These are phyloP conservation scores for Hirtodrosophila confusa DNA, from an alignment of 2,888 invertebrate genomes.

Conservation along the genomic window DNA sequence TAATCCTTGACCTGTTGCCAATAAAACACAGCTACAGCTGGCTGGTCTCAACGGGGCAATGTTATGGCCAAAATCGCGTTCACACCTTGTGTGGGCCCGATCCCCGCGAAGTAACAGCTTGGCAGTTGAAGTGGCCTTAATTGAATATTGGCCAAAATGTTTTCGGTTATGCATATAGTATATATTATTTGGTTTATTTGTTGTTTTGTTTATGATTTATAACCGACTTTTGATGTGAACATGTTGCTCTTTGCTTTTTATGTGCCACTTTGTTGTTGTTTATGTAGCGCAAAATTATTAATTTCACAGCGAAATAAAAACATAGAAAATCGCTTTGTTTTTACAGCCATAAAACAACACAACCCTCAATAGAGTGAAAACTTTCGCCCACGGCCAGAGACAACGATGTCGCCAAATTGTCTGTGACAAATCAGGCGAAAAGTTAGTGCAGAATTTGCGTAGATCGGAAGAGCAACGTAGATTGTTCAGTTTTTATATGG, in stretches of 20 bases:
- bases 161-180: conserved; percentile 1
- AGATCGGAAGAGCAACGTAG: conserved; percentile 39
- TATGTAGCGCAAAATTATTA: conserved; percentile 59
- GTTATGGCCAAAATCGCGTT: conserved; percentile 21
- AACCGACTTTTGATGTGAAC: conserved; percentile 67
- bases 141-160: conserved; percentile 33
- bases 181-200: conserved; percentile 32
- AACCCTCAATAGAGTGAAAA: conserved; percentile 11
- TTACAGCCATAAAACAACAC: conserved; percentile 27
- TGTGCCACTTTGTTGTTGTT: conserved; percentile 57
- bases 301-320: conserved; percentile 51
- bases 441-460: conserved; percentile 65
- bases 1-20: too few species aligned
- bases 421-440: conserved; percentile 57
- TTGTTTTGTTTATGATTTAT: conserved; percentile 68
- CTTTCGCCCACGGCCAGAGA: conserved; percentile 25
- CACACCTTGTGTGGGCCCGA: conserved; percentile 25
- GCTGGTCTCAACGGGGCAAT: conserved; percentile 16
- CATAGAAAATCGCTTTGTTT: conserved; percentile 66
- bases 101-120: conserved; percentile 18
- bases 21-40: conserved; percentile 25
- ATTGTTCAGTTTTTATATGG: conserved; percentile 19
- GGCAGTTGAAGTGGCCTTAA: conserved; percentile 34
- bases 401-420: conserved; percentile 66
- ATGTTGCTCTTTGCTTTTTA: conserved; percentile 59